A percentile compares a stretch with the other conserved stretches of the same genome.
phyloP scores from a whole-genome alignment of 1,140 invertebrate species.

The Sitodiplosis mosellana region DNA sequence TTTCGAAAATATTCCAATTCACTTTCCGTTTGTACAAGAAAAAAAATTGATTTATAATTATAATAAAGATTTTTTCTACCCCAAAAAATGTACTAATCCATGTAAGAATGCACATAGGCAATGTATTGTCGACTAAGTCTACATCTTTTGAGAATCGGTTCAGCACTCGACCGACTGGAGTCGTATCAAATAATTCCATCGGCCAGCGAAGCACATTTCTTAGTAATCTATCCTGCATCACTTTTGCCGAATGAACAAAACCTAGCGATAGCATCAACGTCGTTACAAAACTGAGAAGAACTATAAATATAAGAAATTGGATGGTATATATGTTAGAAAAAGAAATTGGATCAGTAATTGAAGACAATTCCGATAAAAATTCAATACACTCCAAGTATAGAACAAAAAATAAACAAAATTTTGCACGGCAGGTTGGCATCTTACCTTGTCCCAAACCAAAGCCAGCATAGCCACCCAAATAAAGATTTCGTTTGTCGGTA shows the following conservation, averaged over 20 bases:
- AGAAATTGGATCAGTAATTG: too few relatives aligned
- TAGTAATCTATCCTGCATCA: too few relatives aligned
- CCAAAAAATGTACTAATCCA: constrained; percentile 49
- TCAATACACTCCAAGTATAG: too few relatives aligned
- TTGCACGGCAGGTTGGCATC: too few relatives aligned
- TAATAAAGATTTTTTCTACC: too few relatives aligned
- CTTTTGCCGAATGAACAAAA: not conserved
- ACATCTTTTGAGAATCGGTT: constrained; percentile 76
- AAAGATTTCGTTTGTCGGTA: constrained; percentile 46
- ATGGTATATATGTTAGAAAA: too few relatives aligned
- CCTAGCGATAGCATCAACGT: not conserved
- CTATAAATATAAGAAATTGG: constrained; percentile 11
- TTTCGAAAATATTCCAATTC: too few relatives aligned
- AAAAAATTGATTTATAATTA: constrained; percentile 6
- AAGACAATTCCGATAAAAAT: too few relatives aligned
- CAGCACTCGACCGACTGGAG: constrained; percentile 64
- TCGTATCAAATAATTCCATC: constrained; percentile 69
- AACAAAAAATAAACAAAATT: too few relatives aligned
- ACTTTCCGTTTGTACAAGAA: too few relatives aligned
- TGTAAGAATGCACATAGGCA: constrained; percentile 48
- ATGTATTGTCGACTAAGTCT: constrained; percentile 55
- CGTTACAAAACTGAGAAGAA: not conserved
- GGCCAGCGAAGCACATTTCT: constrained; percentile 17
- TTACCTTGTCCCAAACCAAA: constrained; percentile 78
- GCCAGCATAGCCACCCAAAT: constrained; percentile 73